Base-by-base conservation (phyloP, 2,797 vertebrate species). In the Emydoidea blandingii region DNA sequence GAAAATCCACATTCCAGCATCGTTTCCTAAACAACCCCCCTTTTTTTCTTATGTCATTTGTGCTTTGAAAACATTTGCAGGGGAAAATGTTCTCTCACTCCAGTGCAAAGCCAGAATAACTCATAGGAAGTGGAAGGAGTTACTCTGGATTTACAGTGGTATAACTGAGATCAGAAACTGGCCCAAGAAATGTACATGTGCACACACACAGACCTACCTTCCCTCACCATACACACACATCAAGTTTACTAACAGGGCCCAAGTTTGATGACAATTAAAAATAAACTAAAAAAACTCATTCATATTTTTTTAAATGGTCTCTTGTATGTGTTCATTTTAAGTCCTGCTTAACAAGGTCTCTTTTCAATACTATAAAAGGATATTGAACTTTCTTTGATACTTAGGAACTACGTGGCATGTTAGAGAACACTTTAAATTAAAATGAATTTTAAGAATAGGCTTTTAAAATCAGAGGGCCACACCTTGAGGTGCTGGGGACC, bases 41-140 rank as follows among this genome's bases (percentile, higher is more conserved):
- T 29, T 57, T 57, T 95, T 80, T 53, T 23, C 68, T 4, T 47
- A 27, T 72, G 83, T 50, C 68, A 83, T 31, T 83, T 68, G 50
- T 0, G 0, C 47, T 62, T 41, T 2, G 3, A 29, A 23, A 62
- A 65, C 5, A 2, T 74, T 88, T 47, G 74, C 79, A 86, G 47
- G 86, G 21, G 59, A 88, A 91, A 81, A 15, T 56, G 18, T 56
- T 29, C n/a, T 68, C 6, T 37, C 27, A 68, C 74, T 76, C 29
- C 52, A 87, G 78, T 11, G 3, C 11, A 74, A 78, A 5, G 83
- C 56, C 88, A 49, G 79, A 90, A 52, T 2, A 50, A 2, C 19
- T 83, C 8, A 79, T 57, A 54, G 31, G 2, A 52, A 85, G 54
- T 31, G 57, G 80, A 0, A 47, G 11, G 57, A 14, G 31, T 87